Evolutionary conservation across 1,140 invertebrate species (phyloP).

Genomic region (Trissolcus basalis): DNA sequence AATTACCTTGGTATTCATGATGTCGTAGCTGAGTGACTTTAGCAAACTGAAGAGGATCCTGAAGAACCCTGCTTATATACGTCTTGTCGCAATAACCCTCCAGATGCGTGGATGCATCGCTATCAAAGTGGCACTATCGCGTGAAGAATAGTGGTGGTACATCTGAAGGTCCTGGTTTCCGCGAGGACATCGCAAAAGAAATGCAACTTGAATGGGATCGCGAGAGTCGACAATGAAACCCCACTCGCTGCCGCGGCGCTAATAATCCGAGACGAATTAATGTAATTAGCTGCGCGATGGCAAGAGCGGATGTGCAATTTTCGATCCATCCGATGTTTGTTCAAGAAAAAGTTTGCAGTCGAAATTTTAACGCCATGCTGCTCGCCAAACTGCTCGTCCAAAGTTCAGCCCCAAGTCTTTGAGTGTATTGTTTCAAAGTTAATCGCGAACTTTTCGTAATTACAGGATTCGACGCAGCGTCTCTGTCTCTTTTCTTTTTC

Average conservation of each 20-base stretch:
- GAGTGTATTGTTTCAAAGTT: conserved; percentile 55
- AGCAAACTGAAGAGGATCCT: conserved; percentile 65
- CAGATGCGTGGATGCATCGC: conserved; percentile 50
- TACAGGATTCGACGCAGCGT: conserved; percentile 33
- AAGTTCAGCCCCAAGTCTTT: conserved; percentile 33
- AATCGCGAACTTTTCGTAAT: conserved; percentile 49
- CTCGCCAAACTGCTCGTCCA: conserved; percentile 15
- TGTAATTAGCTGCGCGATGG: not conserved
- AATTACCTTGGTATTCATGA: conserved; percentile 71
- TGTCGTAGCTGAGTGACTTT: conserved; percentile 62
- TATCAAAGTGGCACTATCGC: conserved; percentile 48
- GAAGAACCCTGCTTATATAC: conserved; percentile 72
- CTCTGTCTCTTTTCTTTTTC: conserved; percentile 20
- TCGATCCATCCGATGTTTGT: conserved; percentile 44
- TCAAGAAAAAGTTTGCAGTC: conserved; percentile 34
- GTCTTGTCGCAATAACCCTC: conserved; percentile 61
- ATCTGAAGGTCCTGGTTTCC: conserved; percentile 38
- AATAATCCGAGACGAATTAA: not conserved
- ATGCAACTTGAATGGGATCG: conserved; percentile 43
- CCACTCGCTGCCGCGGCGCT: not conserved
- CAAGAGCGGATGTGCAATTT: conserved; percentile 25
- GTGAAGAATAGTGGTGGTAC: conserved; percentile 36
- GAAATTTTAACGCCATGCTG: conserved; percentile 24
- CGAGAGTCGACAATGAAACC: conserved; percentile 27
- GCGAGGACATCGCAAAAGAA: conserved; percentile 38